Evolutionary conservation across 2,888 invertebrate genomes (phyloP).

Genomic region (Metallyticus violacea): DNA sequence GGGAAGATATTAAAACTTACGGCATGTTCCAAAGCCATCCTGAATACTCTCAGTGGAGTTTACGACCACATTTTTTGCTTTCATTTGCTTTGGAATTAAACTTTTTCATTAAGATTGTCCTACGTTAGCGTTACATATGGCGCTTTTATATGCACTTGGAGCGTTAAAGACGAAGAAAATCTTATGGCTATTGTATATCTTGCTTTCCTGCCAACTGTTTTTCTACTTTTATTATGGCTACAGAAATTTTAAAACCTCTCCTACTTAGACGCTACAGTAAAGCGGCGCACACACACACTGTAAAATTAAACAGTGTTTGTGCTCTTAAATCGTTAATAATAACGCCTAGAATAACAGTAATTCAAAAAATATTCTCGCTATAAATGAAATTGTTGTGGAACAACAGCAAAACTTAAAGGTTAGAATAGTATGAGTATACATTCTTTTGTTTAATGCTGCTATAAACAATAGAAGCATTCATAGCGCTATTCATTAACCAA

Average conservation of each 20-base stretch:
- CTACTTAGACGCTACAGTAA: too few relatives aligned
- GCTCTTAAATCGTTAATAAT: not conserved
- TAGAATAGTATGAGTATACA: not conserved
- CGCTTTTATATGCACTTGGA: too few relatives aligned
- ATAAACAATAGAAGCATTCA: not conserved
- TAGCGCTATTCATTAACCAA: not conserved
- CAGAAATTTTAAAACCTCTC: too few relatives aligned
- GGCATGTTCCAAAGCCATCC: not conserved
- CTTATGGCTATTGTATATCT: not conserved
- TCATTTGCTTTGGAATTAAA: not conserved
- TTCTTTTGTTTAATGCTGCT: not conserved
- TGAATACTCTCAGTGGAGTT: not conserved
- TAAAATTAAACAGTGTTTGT: not conserved
- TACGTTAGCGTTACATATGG: not conserved
- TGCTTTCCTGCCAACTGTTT: not conserved
- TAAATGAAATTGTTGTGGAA: not conserved
- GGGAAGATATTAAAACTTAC: not conserved
- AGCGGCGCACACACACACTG: not conserved
- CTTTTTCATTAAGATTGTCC: not conserved
- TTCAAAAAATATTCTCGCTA: not conserved
- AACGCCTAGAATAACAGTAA: not conserved
- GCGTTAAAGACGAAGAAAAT: too few relatives aligned
- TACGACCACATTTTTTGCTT: not conserved
- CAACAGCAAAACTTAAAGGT: not conserved
- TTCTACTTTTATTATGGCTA: too few relatives aligned